Percentiles rank a stretch among this genome's conserved stretches.
These are phyloP conservation scores for Ectemnius cavifrons DNA, from an alignment of 2,888 invertebrate species.

Conservation along the genomic window DNA sequence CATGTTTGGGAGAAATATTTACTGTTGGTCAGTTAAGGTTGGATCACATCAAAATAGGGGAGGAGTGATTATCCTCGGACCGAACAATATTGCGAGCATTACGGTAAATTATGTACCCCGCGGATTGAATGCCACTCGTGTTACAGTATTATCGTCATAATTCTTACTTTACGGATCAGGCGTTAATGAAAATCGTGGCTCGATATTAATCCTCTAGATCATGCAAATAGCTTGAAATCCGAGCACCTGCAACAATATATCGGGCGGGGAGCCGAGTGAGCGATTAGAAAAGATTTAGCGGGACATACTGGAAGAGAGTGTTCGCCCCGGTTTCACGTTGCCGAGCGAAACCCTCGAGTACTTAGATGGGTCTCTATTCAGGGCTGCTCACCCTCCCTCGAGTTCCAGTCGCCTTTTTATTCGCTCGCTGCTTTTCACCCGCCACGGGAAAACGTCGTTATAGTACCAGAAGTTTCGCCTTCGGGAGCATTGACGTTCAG, in stretches of 20 bases:
- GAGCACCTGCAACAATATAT: constrained; percentile 34
- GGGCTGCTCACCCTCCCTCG: constrained; percentile 15
- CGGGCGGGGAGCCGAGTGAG: constrained; percentile 1
- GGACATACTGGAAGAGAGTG: constrained; percentile 12
- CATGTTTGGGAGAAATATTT: too few species aligned
- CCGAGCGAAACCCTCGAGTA: constrained; percentile 28
- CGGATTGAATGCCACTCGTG: neutral
- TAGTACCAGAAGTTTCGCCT: constrained; percentile 36
- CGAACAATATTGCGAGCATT: neutral
- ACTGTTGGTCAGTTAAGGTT: too few species aligned
- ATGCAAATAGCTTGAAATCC: constrained; percentile 36
- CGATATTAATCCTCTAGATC: neutral
- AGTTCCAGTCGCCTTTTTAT: constrained; percentile 26
- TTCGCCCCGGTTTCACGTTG: constrained; percentile 26
- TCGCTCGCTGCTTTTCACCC: constrained; percentile 36
- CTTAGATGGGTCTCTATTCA: constrained; percentile 20
- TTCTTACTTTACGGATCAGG: constrained; percentile 2
- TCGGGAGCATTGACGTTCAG: constrained; percentile 33
- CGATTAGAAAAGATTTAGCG: constrained; percentile 43
- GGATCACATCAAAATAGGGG: too few species aligned
- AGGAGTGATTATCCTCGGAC: too few species aligned
- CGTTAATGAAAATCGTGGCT: neutral
- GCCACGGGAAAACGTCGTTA: constrained; percentile 41
- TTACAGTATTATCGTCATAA: constrained; percentile 12
- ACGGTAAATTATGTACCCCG: neutral